These are phyloP conservation scores for Chrysocyon brachyurus DNA, from an alignment of 2,797 vertebrate genomes.

Conservation along the genomic window DNA sequence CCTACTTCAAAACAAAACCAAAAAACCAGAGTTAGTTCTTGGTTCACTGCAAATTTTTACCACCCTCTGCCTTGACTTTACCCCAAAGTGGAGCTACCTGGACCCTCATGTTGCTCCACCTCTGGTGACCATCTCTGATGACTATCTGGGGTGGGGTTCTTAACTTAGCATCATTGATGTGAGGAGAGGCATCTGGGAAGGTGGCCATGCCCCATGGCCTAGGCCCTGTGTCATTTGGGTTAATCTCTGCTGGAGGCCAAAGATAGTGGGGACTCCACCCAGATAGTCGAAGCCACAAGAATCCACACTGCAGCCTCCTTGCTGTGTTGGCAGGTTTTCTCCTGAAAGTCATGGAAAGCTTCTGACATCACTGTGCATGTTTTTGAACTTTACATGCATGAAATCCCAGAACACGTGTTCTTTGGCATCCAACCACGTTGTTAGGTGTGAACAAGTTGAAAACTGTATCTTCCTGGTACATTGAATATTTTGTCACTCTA, in stretches of 20 bases:
- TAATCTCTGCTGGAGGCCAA: not conserved
- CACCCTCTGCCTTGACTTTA: not conserved
- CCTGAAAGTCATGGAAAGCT: not conserved
- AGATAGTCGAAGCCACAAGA: not conserved
- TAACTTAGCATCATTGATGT: accelerated
- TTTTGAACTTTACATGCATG: not conserved
- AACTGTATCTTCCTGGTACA: not conserved
- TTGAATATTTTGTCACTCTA: not conserved
- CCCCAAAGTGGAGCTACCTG: not conserved
- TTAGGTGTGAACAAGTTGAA: not conserved
- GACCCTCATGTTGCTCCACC: not conserved
- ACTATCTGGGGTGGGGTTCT: not conserved
- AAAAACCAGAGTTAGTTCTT: not conserved
- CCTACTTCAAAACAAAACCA: not conserved
- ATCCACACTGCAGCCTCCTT: not conserved
- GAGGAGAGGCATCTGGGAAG: not conserved
- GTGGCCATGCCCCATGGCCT: not conserved
- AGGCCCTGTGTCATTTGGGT: not conserved
- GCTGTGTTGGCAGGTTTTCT: not conserved
- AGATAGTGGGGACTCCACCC: not conserved
- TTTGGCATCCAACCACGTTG: not conserved
- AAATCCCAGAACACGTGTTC: not conserved
- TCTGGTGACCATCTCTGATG: not conserved
- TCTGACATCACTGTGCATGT: not conserved
- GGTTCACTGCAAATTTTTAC: not conserved